These are phyloP conservation scores for Sminthopsis crassicaudata DNA, from an alignment of 2,113 vertebrate genomes.

Conservation along the genomic window DNA sequence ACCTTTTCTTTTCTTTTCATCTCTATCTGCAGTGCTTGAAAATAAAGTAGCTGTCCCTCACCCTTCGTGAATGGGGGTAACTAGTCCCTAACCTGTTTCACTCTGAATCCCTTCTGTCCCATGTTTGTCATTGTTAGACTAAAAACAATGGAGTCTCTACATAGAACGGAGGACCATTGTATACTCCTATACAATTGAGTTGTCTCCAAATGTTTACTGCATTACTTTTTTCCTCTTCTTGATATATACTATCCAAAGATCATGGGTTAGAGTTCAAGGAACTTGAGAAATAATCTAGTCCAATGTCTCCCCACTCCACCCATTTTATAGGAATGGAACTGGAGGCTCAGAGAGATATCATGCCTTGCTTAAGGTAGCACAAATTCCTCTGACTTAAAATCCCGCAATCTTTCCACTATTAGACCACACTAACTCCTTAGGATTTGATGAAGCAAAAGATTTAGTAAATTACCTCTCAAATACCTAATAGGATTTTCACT, in stretches of 20 bases:
- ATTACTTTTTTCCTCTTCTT: not conserved
- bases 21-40: not conserved
- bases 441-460: not conserved
- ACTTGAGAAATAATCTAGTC: not conserved
- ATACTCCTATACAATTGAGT: not conserved
- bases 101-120: not conserved
- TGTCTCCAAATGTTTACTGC: not conserved
- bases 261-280: not conserved
- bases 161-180: not conserved
- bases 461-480: constrained; percentile 13
- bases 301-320: too few species aligned
- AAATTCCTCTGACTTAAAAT: not conserved
- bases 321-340: not conserved
- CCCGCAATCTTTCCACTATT: not conserved
- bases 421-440: not conserved
- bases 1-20: not conserved
- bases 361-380: not conserved
- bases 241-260: not conserved
- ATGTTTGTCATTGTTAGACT: not conserved
- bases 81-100: not conserved
- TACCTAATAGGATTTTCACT: not conserved
- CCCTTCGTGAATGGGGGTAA: not conserved
- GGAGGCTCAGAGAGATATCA: not conserved
- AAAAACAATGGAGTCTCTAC: not conserved
- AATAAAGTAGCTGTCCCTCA: not conserved